Evolutionary conservation across 2,797 vertebrate genomes (phyloP), one percentile per base, ranked within the genome.

Genomic region (Cirrhinus molitorella): DNA sequence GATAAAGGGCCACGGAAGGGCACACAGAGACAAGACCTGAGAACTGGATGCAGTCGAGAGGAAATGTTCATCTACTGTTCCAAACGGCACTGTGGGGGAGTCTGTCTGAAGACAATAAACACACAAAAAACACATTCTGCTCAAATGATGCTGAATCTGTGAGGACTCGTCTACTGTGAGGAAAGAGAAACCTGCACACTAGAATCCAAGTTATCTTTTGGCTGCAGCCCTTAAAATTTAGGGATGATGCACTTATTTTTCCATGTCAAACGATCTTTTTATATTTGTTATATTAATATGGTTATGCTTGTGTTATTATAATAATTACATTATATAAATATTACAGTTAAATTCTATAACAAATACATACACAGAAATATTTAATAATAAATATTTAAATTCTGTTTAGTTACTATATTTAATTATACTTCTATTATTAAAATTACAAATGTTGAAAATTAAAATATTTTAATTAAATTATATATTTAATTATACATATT

Each of bases 11-110:
- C 12, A 31, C 11, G 11, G 49, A 80, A 80, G 34, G 51, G 34
- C 66, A 70, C 6, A 40, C 78, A 21, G 78, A 57, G 78, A 17
- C n/a, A 7, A 66, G 28, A 74, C 61, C 47, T 19, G 14, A 40
- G 47, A 49, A 37, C 77, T 16, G 77, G 45, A 67, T 21, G 23
- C 10, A 1, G 34, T 9, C 4, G 78, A 57, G 66, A 57, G 51
- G 49, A 80, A 7, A 55, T 43, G 13, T 19, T 55, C 5, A 3
- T 55, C 37, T 28, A 4, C 63, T 40, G 47, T 17, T 68, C 34
- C 17, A 43, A 80, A 43, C n/a, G 13, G 34, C 34, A 11, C 34
- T 57, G 16, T 23, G 31, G 10, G 45, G 31, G 28, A 34, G 12
- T 31, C 28, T 4, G 6, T 47, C 57, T 11, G 21, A 67, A 40